Base-by-base conservation (phyloP, 2,888 invertebrate species). In the Meghimatium bilineatum region DNA sequence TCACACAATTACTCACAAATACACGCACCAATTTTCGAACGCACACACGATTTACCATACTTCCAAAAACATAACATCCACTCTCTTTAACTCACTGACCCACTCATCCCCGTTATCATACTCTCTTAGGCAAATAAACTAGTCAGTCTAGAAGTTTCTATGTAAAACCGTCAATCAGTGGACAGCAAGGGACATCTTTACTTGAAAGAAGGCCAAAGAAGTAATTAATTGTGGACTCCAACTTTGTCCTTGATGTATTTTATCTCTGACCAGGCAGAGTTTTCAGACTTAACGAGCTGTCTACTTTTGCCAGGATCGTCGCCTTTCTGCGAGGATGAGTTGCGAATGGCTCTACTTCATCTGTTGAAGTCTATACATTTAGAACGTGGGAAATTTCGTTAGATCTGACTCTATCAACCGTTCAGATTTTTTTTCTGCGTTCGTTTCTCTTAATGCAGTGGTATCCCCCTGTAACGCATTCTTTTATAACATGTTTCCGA, bases 201-300 rank as follows among this genome's bases (percentile, higher is more conserved):
- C 79, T 80, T 69, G 79, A 80, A 69, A 67, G 79, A 49, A 26
- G 34, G 49, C n/a, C 26, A 10, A 52, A 69, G 69, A 56, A 32
- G 79, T 80, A 80, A 80, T 80, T 80, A 80, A 80, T 80, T 69
- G 79, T 34, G n/a, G 67, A 69, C 56, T 69, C 49, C 69, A 52
- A 69, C 69, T 80, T 80, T 69, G 79, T 80, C 49, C 49, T 49
- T 29, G 69, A 44, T 49, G 79, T 80, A 36, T 56, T 80, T 69
- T 80, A 80, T 80, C 79, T 80, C 36, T 67, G 79, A 80, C 79
- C 79, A 80, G 69, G 20, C 67, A 80, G 44, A 49, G 23, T 36
- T 67, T 29, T 69, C 29, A 44, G 79, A 44, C 69, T 80, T 80
- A 80, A 80, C 69, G 75, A 74, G 81, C 63, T 74, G 74, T 52